phyloP scores from a whole-genome alignment of 2,797 vertebrate species.

The Semaprochilodus insignis region DNA sequence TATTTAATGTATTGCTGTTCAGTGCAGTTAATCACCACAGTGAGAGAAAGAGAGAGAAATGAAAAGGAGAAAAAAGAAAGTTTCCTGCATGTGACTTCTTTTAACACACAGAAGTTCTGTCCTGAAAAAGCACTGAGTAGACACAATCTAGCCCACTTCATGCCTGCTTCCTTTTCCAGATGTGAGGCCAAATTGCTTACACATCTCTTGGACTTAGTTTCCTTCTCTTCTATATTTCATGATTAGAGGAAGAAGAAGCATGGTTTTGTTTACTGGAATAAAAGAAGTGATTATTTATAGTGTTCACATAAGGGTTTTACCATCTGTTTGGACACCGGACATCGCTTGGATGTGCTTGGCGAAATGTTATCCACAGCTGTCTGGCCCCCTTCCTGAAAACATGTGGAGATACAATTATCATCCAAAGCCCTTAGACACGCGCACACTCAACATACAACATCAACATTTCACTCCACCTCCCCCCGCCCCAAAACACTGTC shows the following conservation, averaged over 20 bases:
- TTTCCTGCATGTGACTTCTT: not conserved
- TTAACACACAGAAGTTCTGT: not conserved
- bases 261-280: not conserved
- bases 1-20: not conserved
- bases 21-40: not conserved
- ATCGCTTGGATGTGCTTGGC: slow-evolving; percentile 74
- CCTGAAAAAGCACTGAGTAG: not conserved
- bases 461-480: too few relatives aligned
- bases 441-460: not conserved
- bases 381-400: slow-evolving; percentile 72
- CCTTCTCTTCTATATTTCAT: not conserved
- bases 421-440: not conserved
- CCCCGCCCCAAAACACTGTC: not conserved
- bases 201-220: not conserved
- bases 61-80: not conserved
- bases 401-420: slow-evolving; percentile 49
- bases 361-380: slow-evolving; percentile 67
- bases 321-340: slow-evolving; percentile 72
- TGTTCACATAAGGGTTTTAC: slow-evolving; percentile 59
- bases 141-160: not conserved
- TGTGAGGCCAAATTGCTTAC: not conserved
- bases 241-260: not conserved
- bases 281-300: not conserved
- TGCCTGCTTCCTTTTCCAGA: slow-evolving; percentile 1
- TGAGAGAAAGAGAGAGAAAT: not conserved